Evolutionary conservation across 2,113 vertebrate species (phyloP).

Genomic region (Naja naja): DNA sequence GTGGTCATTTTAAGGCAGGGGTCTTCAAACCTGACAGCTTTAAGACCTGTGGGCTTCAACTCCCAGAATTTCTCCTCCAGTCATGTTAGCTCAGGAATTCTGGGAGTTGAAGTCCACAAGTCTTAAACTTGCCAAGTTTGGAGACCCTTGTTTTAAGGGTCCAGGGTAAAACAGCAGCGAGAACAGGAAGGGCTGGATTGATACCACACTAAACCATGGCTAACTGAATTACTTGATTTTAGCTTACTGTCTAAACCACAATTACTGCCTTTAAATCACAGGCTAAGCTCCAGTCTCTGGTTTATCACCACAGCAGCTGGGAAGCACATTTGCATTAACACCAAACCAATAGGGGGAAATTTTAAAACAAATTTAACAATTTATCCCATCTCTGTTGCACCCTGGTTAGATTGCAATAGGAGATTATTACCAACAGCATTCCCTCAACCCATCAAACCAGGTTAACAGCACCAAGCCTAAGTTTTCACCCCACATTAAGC

Average conservation of each 20-base stretch:
- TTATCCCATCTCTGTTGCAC: neutral
- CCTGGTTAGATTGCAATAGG: neutral
- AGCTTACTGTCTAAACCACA: neutral
- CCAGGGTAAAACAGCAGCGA: neutral
- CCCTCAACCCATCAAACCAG: neutral
- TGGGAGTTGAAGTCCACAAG: too few relatives aligned
- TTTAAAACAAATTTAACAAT: neutral
- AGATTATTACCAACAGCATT: neutral
- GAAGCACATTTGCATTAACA: neutral
- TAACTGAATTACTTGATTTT: neutral
- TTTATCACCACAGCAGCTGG: neutral
- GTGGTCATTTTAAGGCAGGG: too few relatives aligned
- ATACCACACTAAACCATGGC: neutral
- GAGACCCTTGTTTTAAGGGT: too few relatives aligned
- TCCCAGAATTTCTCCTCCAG: too few relatives aligned
- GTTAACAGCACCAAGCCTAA: neutral
- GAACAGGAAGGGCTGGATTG: neutral
- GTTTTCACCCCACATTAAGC: neutral
- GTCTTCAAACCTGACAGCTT: too few relatives aligned
- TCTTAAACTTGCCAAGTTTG: too few relatives aligned
- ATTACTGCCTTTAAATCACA: neutral
- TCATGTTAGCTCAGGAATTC: too few relatives aligned
- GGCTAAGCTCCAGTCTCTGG: neutral
- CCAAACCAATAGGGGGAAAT: neutral
- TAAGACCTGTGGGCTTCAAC: too few relatives aligned